phyloP scores from a whole-genome alignment of 2,113 vertebrate species.

The Tachuris rubrigastra region DNA sequence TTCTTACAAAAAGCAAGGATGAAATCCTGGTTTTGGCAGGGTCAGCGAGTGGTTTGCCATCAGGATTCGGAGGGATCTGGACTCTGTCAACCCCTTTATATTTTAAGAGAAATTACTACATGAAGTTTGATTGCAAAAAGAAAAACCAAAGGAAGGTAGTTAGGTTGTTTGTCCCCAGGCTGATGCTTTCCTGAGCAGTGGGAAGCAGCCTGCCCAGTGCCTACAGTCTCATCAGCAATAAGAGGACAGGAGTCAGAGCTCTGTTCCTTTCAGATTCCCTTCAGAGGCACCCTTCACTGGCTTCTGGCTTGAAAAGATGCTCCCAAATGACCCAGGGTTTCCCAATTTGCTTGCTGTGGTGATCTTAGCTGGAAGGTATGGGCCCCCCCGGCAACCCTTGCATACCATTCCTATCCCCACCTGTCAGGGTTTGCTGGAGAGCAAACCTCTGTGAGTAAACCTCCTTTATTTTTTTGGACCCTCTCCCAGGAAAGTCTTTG shows the following conservation, averaged over 20 bases:
- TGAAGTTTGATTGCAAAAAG: not conserved
- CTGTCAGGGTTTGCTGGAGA: rapidly evolving
- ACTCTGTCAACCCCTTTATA: not conserved
- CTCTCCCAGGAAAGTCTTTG: not conserved
- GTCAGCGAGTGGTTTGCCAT: not conserved
- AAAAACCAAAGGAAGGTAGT: not conserved
- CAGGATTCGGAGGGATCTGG: not conserved
- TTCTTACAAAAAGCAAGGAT: not conserved
- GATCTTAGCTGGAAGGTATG: not conserved
- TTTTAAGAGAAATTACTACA: not conserved
- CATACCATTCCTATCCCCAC: not conserved
- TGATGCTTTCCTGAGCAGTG: not conserved
- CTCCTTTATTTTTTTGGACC: not conserved
- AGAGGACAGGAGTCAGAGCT: not conserved
- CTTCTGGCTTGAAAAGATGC: not conserved
- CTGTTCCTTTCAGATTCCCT: not conserved
- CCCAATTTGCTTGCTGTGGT: not conserved
- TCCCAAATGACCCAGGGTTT: not conserved
- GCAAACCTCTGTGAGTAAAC: not conserved
- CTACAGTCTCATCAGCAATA: not conserved
- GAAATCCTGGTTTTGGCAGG: not conserved
- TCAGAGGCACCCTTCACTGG: not conserved
- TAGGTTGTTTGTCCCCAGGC: rapidly evolving
- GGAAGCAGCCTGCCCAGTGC: not conserved
- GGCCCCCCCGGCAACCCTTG: not conserved